These are phyloP conservation scores for Epinephelus lanceolatus DNA, from an alignment of 2,113 vertebrate species.

Conservation along the genomic window DNA sequence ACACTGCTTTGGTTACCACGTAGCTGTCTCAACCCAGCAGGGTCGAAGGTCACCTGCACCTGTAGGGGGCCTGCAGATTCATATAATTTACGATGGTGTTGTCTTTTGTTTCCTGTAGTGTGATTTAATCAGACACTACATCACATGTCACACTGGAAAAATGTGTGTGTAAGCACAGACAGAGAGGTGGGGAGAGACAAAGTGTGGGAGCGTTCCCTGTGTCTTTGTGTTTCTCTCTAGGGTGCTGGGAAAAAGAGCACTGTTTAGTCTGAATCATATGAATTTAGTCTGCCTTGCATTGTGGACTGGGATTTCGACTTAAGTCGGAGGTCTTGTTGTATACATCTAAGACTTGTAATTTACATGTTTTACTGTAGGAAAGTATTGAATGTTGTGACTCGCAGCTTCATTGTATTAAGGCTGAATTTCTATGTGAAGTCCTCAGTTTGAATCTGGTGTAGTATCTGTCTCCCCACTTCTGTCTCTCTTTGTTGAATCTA, in stretches of 20 bases:
- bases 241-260: constrained; percentile 53
- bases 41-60: constrained; percentile 51
- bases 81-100: constrained; percentile 44
- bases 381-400: neutral
- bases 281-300: constrained; percentile 44
- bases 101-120: constrained; percentile 58
- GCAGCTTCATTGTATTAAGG: neutral
- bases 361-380: constrained; percentile 13
- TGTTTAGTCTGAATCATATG: constrained; percentile 58
- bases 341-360: constrained; percentile 24
- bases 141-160: constrained; percentile 50
- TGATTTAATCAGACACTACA: constrained; percentile 59
- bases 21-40: constrained; percentile 4
- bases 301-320: constrained; percentile 22
- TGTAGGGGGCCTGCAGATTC: constrained; percentile 30
- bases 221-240: constrained; percentile 68
- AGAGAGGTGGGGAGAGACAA: constrained; percentile 34
- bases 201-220: constrained; percentile 63
- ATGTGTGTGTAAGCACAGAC: constrained; percentile 24
- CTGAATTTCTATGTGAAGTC: neutral
- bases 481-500: neutral
- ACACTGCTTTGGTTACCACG: neutral
- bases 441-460: neutral
- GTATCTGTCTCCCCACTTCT: neutral
- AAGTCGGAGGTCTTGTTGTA: constrained; percentile 19